A percentile compares a stretch with the other conserved stretches of the same genome.
Evolutionary conservation across 2,113 vertebrate species (phyloP).

Genomic region (Nycticorax nycticorax): DNA sequence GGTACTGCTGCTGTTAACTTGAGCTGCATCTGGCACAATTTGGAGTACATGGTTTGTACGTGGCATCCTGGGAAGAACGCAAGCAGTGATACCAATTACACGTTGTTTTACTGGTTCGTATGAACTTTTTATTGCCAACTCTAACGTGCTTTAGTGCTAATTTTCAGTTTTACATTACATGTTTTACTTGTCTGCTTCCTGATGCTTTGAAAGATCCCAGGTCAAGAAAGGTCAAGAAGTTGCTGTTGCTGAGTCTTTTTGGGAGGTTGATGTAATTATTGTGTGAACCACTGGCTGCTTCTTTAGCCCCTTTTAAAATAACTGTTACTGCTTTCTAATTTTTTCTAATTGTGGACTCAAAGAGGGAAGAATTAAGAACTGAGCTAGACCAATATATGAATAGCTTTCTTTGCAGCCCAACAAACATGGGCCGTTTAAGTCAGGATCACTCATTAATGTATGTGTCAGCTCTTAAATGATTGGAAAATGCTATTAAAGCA

Average conservation of each 20-base stretch:
- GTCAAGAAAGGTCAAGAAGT: neutral
- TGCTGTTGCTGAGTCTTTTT: neutral
- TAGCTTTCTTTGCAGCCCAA: neutral
- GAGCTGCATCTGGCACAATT: slow-evolving; percentile 56
- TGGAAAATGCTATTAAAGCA: neutral
- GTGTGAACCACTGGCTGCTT: neutral
- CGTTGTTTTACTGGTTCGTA: slow-evolving; percentile 60
- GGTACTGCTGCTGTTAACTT: slow-evolving; percentile 52
- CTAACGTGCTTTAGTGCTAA: neutral
- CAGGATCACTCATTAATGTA: neutral
- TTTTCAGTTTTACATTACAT: neutral
- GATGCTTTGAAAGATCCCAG: neutral
- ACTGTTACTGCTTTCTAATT: neutral
- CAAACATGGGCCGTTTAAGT: neutral
- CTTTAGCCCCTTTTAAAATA: neutral
- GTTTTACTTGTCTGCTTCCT: neutral
- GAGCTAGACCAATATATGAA: neutral
- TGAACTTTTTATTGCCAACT: neutral
- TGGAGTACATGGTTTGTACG: slow-evolving; percentile 36
- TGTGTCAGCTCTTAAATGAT: neutral
- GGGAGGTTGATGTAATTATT: neutral
- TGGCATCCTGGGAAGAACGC: slow-evolving; percentile 48
- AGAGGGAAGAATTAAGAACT: neutral
- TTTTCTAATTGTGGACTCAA: neutral
- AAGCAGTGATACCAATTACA: slow-evolving; percentile 27